These are phyloP conservation scores for Ariopsis seemanni DNA, from an alignment of 2,113 vertebrate species.

Conservation along the genomic window DNA sequence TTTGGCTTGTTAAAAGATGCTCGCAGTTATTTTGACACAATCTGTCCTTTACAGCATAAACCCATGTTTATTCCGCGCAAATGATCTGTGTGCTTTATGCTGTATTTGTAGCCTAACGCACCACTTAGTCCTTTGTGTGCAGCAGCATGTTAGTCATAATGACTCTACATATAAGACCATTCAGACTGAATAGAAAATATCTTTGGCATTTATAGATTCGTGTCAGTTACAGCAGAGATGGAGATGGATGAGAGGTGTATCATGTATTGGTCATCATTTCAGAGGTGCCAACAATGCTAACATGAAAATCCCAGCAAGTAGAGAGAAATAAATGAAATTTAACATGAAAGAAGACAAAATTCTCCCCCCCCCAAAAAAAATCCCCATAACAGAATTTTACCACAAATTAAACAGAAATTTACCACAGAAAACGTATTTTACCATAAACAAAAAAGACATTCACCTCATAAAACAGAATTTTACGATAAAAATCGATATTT, in stretches of 20 bases:
- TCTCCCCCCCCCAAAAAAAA: background rate
- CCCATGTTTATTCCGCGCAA: background rate
- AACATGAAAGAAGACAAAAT: background rate
- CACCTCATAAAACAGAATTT: background rate
- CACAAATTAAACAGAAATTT: background rate
- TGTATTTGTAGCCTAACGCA: constrained; percentile 4
- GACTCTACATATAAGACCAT: background rate
- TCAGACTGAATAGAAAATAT: background rate
- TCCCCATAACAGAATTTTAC: background rate
- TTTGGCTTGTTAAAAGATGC: background rate
- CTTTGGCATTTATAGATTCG: background rate
- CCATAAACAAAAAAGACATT: background rate
- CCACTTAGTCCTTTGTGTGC: background rate
- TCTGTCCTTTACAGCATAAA: background rate
- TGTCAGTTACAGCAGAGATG: background rate
- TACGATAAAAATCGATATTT: background rate
- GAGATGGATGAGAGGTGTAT: background rate
- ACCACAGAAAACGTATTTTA: background rate
- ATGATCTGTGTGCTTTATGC: constrained; percentile 3
- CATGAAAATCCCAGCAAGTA: background rate
- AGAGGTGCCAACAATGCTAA: background rate
- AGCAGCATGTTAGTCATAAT: constrained; percentile 4
- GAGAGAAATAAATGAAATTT: background rate
- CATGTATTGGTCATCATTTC: background rate
- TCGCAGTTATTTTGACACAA: background rate